A percentile compares a stretch with the other conserved stretches of the same genome.
Evolutionary conservation across 2,797 vertebrate genomes (phyloP).

Genomic region (Pseudochirops cupreus): DNA sequence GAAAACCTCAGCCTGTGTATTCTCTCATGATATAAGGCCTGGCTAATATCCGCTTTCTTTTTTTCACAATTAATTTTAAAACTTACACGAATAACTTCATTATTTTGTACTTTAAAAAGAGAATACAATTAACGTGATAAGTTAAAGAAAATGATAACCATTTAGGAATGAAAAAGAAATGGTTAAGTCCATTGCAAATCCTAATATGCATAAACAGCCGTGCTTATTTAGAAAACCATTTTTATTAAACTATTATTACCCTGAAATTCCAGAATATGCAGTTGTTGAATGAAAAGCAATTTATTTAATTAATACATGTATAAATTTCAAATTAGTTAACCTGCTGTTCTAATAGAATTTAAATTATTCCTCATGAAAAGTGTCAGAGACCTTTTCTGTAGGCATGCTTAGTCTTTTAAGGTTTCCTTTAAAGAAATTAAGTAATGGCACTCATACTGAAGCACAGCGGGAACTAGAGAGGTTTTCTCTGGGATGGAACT

Average conservation of each 20-base stretch:
- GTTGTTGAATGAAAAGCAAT: constrained; percentile 46
- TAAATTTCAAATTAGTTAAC: constrained; percentile 40
- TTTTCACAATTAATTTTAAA: constrained; percentile 38
- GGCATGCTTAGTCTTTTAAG: constrained; percentile 33
- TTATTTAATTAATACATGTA: constrained; percentile 37
- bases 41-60: background rate
- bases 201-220: background rate
- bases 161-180: background rate
- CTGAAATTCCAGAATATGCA: constrained; percentile 42
- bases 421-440: constrained; percentile 40
- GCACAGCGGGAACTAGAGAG: constrained; percentile 15
- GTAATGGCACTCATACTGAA: background rate
- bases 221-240: constrained; percentile 27
- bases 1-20: background rate
- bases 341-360: constrained; percentile 38
- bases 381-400: constrained; percentile 32
- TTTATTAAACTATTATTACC: constrained; percentile 9
- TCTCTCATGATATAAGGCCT: constrained; percentile 9
- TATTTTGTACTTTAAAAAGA: constrained; percentile 25
- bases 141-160: constrained; percentile 29
- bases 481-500: constrained; percentile 18
- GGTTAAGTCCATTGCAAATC: background rate
- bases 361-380: constrained; percentile 50
- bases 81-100: constrained; percentile 28
- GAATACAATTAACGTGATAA: constrained; percentile 26